Base-by-base conservation (phyloP, 2,888 invertebrate species). In the Chaitophorus viminalis region DNA sequence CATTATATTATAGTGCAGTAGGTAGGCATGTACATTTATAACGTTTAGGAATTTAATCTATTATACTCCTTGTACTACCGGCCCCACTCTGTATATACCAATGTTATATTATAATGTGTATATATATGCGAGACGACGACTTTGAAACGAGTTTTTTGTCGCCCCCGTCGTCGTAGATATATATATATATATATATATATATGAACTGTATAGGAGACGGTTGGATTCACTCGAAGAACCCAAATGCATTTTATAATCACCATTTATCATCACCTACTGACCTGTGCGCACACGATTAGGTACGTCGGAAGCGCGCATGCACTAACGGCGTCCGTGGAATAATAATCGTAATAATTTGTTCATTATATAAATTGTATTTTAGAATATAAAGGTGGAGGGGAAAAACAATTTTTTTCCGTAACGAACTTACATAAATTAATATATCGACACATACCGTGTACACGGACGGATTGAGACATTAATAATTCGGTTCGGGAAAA, bases 21-120 rank as follows among this genome's bases (percentile, higher is more conserved):
- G 21, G 60, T 25, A 5, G 46, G 25, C 25, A 3, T 3, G 25
- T 3, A 5, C 60, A n/a, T n/a, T 68, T 68, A 29, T n/a, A 68
- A 68, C 68, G 68, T 68, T 68, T 68, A 68, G 68, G 68, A 68
- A 68, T 68, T 68, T 68, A 8, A 68, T 68, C 68, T 68, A 21
- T 4, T 54, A n/a, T n/a, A 14, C 21, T 68, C 29, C n/a, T 68
- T 14, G 68, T 68, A 68, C n/a, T n/a, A 68, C 68, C 68, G 11
- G 68, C 68, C 25, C 25, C n/a, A n/a, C n/a, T n/a, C n/a, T n/a
- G n/a, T n/a, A n/a, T n/a, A n/a, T n/a, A n/a, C n/a, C n/a, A n/a
- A n/a, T n/a, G n/a, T n/a, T n/a, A n/a, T n/a, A n/a, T n/a, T 14
- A 14, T 46, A 46, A 11, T 60, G 21, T 21, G 60, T 60, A 1